Percentiles rank a stretch among this genome's conserved stretches.
phyloP scores from a whole-genome alignment of 2,888 invertebrate genomes.

The Dryobota labecula region DNA sequence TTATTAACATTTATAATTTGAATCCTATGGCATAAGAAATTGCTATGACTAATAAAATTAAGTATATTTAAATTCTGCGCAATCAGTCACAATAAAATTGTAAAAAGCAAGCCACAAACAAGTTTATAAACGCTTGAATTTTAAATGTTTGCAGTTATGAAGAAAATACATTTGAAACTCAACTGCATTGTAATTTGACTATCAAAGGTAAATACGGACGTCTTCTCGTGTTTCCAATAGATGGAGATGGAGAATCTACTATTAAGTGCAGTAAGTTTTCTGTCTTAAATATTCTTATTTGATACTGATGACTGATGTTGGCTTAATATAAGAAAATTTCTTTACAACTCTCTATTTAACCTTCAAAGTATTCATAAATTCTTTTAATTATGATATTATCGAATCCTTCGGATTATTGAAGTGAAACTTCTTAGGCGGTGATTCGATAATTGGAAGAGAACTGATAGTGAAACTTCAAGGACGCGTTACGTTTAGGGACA shows the following conservation, averaged over 20 bases:
- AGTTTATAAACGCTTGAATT: slow-evolving; percentile 20
- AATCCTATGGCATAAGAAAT: not conserved
- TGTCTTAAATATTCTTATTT: not conserved
- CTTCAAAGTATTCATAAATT: not conserved
- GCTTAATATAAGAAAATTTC: not conserved
- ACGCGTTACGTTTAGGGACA: too few relatives aligned
- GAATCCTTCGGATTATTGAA: not conserved
- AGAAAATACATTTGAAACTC: slow-evolving; percentile 70
- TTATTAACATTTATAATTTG: not conserved
- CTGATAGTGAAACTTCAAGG: too few relatives aligned
- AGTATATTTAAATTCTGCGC: not conserved
- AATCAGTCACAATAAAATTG: not conserved
- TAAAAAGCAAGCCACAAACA: slow-evolving; percentile 17
- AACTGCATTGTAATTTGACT: slow-evolving; percentile 78
- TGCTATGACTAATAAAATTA: not conserved
- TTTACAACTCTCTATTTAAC: not conserved
- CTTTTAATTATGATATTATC: not conserved
- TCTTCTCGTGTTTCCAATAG: slow-evolving; percentile 76
- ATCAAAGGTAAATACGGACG: slow-evolving; percentile 80
- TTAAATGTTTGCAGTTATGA: slow-evolving; percentile 66
- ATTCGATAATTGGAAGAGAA: not conserved
- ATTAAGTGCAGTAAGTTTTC: slow-evolving; percentile 78
- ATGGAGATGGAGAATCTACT: slow-evolving; percentile 77
- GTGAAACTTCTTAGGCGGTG: not conserved
- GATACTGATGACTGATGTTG: not conserved